Evolutionary conservation across 2,888 invertebrate species (phyloP), one percentile per base, ranked within the genome.

Genomic region (Heliconius sara): DNA sequence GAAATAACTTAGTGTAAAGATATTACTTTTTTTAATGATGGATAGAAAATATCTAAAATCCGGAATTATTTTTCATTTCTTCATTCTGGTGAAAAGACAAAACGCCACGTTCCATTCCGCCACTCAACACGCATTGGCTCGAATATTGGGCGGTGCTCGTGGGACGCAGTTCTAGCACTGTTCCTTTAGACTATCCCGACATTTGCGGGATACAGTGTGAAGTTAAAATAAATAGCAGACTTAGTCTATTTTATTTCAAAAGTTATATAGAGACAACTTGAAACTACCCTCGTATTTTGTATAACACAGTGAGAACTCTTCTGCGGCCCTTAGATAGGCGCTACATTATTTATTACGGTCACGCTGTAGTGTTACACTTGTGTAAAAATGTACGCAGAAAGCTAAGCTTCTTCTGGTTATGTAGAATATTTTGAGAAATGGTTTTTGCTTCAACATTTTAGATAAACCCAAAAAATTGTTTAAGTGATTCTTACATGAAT

Each of bases 291-390:
- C 27, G 27, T 67, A 67, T 67, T 43, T 13, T n/a, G 25, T 43
- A 39, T 68, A 68, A 39, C 39, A 43, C n/a, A 7, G 39, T 68
- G 25, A 43, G 68, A 68, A 25, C 68, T 68, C 67, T 68, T 68
- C 68, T 68, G 68, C 68, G 39, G 39, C 68, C 39, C 68, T 43
- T 6, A 43, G 43, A 43, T 68, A 68, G 43, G n/a, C 67, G 39
- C 43, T 27, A 43, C 43, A 68, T 68, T 68, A 68, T 68, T 68
- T 68, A 68, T 43, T 43, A 43, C 68, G 68, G 68, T 68, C 68
- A 68, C 43, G 39, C 43, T 39, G 68, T 43, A 68, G n/a, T n/a
- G 19, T 22, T 30, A 30, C 19, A 39, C 67, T 39, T 39, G 67
- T 68, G 43, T 13, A 25, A 39, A 68, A 68, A 68, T 43, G 25